Evolutionary conservation across 1,140 invertebrate species (phyloP).

Genomic region (Drosophila persimilis): DNA sequence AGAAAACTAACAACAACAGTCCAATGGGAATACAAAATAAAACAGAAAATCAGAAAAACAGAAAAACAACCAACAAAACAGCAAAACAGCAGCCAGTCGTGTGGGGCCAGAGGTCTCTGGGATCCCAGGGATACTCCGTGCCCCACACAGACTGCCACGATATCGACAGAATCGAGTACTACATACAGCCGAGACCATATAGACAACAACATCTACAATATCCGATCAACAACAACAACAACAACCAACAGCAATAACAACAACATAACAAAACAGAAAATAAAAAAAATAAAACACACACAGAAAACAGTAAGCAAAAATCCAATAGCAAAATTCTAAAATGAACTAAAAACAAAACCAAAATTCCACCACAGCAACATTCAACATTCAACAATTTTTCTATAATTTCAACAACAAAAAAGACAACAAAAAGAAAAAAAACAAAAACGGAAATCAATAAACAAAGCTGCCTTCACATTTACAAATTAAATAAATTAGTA

Average conservation of each 20-base stretch:
- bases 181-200: slow-evolving; percentile 58
- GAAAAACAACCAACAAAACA: slow-evolving; percentile 45
- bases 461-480: slow-evolving; percentile 83
- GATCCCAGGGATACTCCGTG: neutral
- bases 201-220: slow-evolving; percentile 65
- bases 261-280: slow-evolving; percentile 55
- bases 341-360: slow-evolving; percentile 19
- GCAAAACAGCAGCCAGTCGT: slow-evolving; percentile 53
- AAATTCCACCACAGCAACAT: slow-evolving; percentile 42
- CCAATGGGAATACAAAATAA: slow-evolving; percentile 28
- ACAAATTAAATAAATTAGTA: slow-evolving; percentile 82
- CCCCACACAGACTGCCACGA: slow-evolving; percentile 35
- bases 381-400: slow-evolving; percentile 26
- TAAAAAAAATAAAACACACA: slow-evolving; percentile 42
- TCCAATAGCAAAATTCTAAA: slow-evolving; percentile 72
- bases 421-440: slow-evolving; percentile 61
- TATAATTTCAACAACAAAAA: slow-evolving; percentile 67
- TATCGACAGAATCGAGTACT: slow-evolving; percentile 52
- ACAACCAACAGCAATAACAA: slow-evolving; percentile 55
- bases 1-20: slow-evolving; percentile 23
- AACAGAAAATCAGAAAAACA: slow-evolving; percentile 42
- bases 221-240: slow-evolving; percentile 68
- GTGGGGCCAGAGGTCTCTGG: slow-evolving; percentile 10
- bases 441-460: slow-evolving; percentile 82
- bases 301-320: slow-evolving; percentile 31